Evolutionary conservation across 35 echinoderm and acorn worm species (phyloP).

Genomic region (Ophiothrix spiculata): DNA sequence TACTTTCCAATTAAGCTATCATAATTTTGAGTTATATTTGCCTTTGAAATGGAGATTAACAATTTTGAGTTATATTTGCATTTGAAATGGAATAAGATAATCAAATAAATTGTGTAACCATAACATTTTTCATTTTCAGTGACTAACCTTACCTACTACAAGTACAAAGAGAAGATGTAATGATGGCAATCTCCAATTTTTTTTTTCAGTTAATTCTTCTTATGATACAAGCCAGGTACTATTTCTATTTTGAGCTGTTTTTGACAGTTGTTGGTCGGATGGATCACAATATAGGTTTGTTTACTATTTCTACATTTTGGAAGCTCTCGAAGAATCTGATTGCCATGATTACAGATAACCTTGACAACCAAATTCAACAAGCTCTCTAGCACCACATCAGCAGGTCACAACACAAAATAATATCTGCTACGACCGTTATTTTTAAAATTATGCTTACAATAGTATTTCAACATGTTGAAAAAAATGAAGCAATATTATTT

Average conservation of each 20-base stretch:
- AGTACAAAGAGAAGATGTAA: no score
- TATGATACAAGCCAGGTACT: neutral
- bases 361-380: neutral
- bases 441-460: neutral
- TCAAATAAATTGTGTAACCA: no score
- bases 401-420: constrained; percentile 2
- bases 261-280: no score
- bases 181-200: no score
- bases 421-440: neutral
- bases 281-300: constrained; percentile 6
- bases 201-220: no score
- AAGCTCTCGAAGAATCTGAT: neutral
- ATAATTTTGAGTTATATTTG: no score
- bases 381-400: constrained; percentile 10
- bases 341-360: neutral
- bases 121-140: no score
- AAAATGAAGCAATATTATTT: neutral
- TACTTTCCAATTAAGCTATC: no score
- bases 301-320: constrained; percentile 9
- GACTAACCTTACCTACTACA: no score
- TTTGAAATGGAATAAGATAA: no score
- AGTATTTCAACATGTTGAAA: neutral
- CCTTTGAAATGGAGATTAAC: no score
- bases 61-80: no score
- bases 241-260: neutral